Evolutionary conservation across 2,888 invertebrate genomes (phyloP).

Genomic region (Imbricaverruca yamaguchii): DNA sequence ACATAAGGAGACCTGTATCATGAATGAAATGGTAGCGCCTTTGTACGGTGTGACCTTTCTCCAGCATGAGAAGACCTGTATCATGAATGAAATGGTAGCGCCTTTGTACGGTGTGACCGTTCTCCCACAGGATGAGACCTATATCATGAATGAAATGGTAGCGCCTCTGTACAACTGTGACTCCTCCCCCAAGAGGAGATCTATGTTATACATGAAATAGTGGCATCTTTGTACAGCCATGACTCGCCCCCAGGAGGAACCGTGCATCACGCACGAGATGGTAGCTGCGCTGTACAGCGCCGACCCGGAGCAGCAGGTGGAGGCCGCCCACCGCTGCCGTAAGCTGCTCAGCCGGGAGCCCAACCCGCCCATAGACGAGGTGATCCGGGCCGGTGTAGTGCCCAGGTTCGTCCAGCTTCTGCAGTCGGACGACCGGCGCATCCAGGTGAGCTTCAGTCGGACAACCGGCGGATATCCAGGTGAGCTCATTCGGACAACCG

Average conservation of each 20-base stretch:
- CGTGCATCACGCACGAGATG: slow-evolving; percentile 64
- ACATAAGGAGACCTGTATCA: too few species aligned
- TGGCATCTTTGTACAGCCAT: too few species aligned
- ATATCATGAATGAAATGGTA: too few species aligned
- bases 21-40: too few species aligned
- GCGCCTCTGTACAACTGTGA: too few species aligned
- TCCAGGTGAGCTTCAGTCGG: slow-evolving; percentile 52
- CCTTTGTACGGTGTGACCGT: too few species aligned
- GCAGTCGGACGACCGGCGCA: slow-evolving; percentile 48
- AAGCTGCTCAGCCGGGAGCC: slow-evolving; percentile 80
- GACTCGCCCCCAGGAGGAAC: slow-evolving; percentile 10
- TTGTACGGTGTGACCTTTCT: too few species aligned
- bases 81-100: too few species aligned
- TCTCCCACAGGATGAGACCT: too few species aligned
- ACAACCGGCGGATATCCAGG: slow-evolving; percentile 46
- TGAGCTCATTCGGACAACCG: slow-evolving; percentile 58
- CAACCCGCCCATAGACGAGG: slow-evolving; percentile 80
- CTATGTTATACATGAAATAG: too few species aligned
- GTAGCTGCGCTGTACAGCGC: slow-evolving; percentile 63
- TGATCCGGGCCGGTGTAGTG: slow-evolving; percentile 76
- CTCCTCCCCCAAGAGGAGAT: too few species aligned
- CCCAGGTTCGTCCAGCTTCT: slow-evolving; percentile 73
- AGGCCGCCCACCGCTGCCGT: slow-evolving; percentile 71
- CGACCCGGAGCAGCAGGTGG: slow-evolving; percentile 56
- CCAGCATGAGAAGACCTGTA: too few species aligned